Evolutionary conservation across 2,113 vertebrate genomes (phyloP).

Genomic region (Oreochromis niloticus): DNA sequence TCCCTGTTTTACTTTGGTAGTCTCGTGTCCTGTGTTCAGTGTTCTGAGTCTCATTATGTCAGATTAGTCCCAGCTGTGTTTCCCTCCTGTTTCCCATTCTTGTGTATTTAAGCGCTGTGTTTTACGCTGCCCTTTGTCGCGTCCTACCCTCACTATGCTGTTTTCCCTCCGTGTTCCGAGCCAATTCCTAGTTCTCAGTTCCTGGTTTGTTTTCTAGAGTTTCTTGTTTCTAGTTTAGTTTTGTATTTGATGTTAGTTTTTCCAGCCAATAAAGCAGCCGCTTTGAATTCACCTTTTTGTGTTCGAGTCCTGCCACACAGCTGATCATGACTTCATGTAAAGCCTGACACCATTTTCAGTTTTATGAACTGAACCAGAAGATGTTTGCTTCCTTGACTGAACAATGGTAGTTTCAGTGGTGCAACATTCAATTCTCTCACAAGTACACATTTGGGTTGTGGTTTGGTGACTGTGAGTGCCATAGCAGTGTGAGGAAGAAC

Average conservation of each 20-base stretch:
- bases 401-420: background rate
- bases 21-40: accelerated
- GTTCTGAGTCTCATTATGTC: background rate
- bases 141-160: accelerated
- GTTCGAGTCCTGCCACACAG: background rate
- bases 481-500: background rate
- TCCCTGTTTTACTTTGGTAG: background rate
- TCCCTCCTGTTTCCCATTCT: background rate
- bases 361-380: background rate
- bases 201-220: background rate
- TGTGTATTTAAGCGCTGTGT: background rate
- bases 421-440: background rate
- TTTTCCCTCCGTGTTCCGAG: background rate
- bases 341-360: background rate
- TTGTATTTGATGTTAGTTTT: background rate
- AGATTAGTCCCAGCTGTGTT: background rate
- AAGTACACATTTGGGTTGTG: background rate
- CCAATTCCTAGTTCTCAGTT: background rate
- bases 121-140: accelerated
- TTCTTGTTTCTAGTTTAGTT: background rate
- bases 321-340: background rate
- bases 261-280: background rate
- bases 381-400: background rate
- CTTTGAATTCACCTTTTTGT: background rate
- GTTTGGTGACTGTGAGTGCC: background rate